These are phyloP conservation scores for Poeciliopsis occidentalis DNA, from an alignment of 2,113 vertebrate species.

Conservation along the genomic window DNA sequence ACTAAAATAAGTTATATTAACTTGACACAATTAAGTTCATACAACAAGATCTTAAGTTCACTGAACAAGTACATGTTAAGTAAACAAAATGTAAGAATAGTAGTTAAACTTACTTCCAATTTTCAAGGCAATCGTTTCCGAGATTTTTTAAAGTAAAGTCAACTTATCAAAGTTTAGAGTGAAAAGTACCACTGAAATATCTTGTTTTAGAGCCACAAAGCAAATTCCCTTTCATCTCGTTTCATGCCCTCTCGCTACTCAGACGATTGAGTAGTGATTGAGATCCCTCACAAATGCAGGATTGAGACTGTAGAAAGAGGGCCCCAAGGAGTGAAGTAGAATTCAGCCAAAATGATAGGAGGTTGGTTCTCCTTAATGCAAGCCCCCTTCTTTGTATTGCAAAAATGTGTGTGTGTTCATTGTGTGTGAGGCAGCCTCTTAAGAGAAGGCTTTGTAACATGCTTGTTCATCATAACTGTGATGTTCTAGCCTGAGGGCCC, in stretches of 20 bases:
- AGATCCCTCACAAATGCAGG: background rate
- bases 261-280: background rate
- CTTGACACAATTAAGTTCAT: no score
- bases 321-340: background rate
- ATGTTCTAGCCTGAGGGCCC: constrained; percentile 70
- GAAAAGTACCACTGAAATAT: background rate
- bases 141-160: no score
- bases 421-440: constrained; percentile 51
- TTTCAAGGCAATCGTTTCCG: no score
- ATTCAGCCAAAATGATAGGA: constrained; percentile 6
- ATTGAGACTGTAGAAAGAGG: background rate
- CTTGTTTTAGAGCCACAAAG: background rate
- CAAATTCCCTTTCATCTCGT: background rate
- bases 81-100: no score
- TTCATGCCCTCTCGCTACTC: background rate
- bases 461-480: constrained; percentile 74
- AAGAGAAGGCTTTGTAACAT: constrained; percentile 68
- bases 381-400: constrained; percentile 17
- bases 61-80: no score
- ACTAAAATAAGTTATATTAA: no score
- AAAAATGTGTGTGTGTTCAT: constrained; percentile 12
- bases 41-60: no score
- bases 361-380: constrained; percentile 26
- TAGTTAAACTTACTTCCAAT: no score
- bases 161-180: no score